Evolutionary conservation across 2,888 invertebrate genomes (phyloP).

Genomic region (Megaustenia siamemsis): DNA sequence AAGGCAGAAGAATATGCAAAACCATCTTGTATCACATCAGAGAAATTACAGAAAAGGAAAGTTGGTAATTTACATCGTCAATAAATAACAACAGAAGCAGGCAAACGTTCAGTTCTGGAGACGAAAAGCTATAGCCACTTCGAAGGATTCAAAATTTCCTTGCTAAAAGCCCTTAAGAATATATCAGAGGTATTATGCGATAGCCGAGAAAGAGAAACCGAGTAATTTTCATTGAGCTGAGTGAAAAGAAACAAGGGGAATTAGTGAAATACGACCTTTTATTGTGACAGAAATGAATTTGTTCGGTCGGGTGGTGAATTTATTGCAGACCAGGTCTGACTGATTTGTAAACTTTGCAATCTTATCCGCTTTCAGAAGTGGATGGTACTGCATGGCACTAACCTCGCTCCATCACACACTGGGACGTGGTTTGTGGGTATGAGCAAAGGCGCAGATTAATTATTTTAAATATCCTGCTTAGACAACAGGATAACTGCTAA

Average conservation of each 20-base stretch:
- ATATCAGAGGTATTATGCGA: conserved; percentile 3
- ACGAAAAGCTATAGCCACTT: background rate
- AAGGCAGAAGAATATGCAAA: no score
- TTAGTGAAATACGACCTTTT: conserved; percentile 22
- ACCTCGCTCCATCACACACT: background rate
- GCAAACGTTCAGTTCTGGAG: background rate
- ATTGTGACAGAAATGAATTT: conserved; percentile 34
- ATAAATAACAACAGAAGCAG: background rate
- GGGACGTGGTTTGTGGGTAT: background rate
- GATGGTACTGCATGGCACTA: background rate
- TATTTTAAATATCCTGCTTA: no score
- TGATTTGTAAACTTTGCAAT: conserved; percentile 27
- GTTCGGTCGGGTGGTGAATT: background rate
- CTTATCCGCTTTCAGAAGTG: conserved; percentile 3
- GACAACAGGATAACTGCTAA: no score
- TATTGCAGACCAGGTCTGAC: conserved; percentile 9
- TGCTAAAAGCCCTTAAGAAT: conserved; percentile 9
- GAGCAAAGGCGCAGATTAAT: no score
- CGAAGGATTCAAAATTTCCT: background rate
- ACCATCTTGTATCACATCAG: no score
- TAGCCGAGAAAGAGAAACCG: background rate
- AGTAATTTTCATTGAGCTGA: background rate
- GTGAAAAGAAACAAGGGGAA: background rate
- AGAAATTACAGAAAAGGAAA: background rate
- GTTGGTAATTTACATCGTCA: background rate